Conservation (phyloP, 2,888 invertebrate species). For the Aromia moschata region DNA sequence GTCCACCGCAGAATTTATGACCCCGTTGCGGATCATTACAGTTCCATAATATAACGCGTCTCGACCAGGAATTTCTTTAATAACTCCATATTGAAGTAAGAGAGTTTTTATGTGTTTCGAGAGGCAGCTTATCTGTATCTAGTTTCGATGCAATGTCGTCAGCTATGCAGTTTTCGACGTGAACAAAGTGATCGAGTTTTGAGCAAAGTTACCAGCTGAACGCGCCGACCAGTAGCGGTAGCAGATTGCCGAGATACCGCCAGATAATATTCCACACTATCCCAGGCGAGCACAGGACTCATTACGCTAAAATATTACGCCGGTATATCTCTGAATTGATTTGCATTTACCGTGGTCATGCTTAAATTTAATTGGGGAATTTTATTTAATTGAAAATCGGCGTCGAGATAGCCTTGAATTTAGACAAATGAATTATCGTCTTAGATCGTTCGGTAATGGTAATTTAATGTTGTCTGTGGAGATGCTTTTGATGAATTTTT, state of each 20-base stretch:
- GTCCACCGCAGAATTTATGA: constrained; percentile 12
- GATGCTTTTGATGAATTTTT: too few species aligned
- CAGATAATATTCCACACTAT: constrained; percentile 44
- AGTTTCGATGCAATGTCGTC: constrained; percentile 55
- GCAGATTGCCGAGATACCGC: constrained; percentile 54
- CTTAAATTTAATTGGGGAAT: constrained; percentile 52
- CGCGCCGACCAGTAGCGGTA: constrained; percentile 54
- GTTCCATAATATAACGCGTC: constrained; percentile 32
- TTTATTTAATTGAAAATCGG: constrained; percentile 2
- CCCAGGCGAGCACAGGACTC: constrained; percentile 39
- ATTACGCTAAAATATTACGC: constrained; percentile 57
- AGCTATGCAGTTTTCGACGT: constrained; percentile 56
- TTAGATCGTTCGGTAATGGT: too few species aligned
- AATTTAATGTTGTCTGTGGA: too few species aligned
- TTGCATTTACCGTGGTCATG: constrained; percentile 51
- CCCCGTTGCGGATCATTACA: constrained; percentile 33
- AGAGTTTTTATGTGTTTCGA: constrained; percentile 40
- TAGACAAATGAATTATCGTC: too few species aligned
- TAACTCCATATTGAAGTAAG: constrained; percentile 37
- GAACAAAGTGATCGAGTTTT: constrained; percentile 54
- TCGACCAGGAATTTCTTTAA: constrained; percentile 39
- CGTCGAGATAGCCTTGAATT: constrained; percentile 2
- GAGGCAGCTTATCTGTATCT: constrained; percentile 51
- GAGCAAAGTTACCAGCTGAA: constrained; percentile 44
- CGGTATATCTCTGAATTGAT: constrained; percentile 56